These are phyloP conservation scores for Gallirallus australis DNA, from an alignment of 2,797 vertebrate species.

Conservation along the genomic window DNA sequence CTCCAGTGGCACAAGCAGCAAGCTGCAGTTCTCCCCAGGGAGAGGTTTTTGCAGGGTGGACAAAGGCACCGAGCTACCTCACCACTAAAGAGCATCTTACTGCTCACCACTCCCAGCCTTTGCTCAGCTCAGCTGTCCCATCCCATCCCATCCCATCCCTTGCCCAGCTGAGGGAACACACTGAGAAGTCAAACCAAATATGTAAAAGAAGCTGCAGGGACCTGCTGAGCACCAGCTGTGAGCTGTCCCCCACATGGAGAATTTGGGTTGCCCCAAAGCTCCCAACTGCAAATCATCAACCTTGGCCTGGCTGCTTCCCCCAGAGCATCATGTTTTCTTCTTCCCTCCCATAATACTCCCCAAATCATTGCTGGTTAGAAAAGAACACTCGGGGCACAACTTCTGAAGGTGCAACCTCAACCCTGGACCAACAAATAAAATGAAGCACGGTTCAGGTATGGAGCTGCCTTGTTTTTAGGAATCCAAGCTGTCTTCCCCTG, in stretches of 20 bases:
- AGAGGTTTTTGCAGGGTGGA: not conserved
- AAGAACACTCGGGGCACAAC: not conserved
- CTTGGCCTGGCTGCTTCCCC: not conserved
- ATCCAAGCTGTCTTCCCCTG: not conserved
- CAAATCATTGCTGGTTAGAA: not conserved
- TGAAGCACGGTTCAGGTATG: rapidly evolving
- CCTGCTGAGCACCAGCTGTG: rapidly evolving
- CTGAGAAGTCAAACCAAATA: rapidly evolving
- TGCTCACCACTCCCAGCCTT: not conserved
- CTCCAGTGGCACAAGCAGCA: not conserved
- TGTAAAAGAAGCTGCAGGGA: not conserved
- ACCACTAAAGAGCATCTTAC: rapidly evolving
- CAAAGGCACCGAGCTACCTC: not conserved
- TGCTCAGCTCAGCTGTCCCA: not conserved
- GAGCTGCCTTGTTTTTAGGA: not conserved
- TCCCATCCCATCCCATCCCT: no score
- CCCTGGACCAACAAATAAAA: not conserved
- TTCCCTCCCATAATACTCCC: not conserved
- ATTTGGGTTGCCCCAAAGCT: not conserved
- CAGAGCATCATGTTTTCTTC: rapidly evolving
- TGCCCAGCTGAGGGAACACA: rapidly evolving
- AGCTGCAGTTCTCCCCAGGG: not conserved
- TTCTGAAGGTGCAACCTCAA: not conserved
- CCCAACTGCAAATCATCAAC: not conserved
- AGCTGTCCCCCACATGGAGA: not conserved